A percentile compares a stretch with the other conserved stretches of the same genome.
Conservation (phyloP, 2,797 vertebrate genomes). For the Odontamblyopus lacepedii region DNA sequence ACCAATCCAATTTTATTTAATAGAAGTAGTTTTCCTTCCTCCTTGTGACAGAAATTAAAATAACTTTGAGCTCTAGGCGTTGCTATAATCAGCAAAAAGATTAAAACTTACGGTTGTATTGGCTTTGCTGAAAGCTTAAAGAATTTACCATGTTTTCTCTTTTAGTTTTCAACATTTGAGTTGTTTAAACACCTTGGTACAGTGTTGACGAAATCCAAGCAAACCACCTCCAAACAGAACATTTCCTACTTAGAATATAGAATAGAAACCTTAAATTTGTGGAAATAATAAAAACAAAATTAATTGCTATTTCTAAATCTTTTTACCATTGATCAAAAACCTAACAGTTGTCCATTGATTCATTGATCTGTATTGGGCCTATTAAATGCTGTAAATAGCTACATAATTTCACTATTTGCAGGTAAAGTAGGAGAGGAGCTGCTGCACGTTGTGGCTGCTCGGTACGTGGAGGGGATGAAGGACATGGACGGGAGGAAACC, state of each 20-base stretch:
- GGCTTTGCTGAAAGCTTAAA: background rate
- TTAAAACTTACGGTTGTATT: background rate
- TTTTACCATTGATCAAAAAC: background rate
- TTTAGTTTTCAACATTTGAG: too few relatives aligned
- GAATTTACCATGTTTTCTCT: too few relatives aligned
- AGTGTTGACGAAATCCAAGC: background rate
- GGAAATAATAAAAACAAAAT: background rate
- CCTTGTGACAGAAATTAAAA: background rate
- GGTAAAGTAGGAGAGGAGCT: conserved; percentile 70
- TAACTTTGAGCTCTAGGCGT: background rate
- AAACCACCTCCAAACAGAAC: background rate
- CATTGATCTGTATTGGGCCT: background rate
- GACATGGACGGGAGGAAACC: conserved; percentile 86
- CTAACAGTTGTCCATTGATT: background rate
- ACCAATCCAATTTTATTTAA: background rate
- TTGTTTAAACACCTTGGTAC: background rate
- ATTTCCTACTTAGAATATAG: background rate
- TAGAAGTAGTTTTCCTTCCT: background rate
- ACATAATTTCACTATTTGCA: conserved; percentile 1
- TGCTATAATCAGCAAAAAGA: background rate
- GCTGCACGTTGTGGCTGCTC: conserved; percentile 69
- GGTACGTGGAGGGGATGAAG: conserved; percentile 84
- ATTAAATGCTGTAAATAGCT: background rate
- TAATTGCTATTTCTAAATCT: background rate
- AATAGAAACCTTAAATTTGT: background rate